Evolutionary conservation across 1,140 invertebrate genomes (phyloP).

Genomic region (Caenorhabditis elegans): DNA sequence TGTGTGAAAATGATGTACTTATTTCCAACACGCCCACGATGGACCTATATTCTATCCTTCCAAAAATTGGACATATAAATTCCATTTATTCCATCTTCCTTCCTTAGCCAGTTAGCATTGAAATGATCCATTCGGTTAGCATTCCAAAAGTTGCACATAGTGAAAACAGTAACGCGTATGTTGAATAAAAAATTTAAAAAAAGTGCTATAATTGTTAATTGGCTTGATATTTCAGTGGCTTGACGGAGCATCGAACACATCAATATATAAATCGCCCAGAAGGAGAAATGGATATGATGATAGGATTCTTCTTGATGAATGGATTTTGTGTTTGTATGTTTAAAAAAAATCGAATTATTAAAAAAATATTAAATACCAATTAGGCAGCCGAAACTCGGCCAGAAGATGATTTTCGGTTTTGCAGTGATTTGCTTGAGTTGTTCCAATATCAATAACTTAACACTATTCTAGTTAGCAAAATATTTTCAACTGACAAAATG

Average conservation of each 20-base stretch:
- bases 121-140: conserved; percentile 17
- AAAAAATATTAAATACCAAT: too few relatives aligned
- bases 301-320: conserved; percentile 58
- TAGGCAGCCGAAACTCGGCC: too few relatives aligned
- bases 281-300: conserved; percentile 58
- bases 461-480: too few relatives aligned
- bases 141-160: conserved; percentile 5
- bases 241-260: conserved; percentile 32
- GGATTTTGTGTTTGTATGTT: conserved; percentile 54
- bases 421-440: too few relatives aligned
- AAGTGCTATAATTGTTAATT: too few relatives aligned
- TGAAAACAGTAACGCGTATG: background rate
- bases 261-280: conserved; percentile 48
- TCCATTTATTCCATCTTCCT: background rate
- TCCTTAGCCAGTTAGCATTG: too few relatives aligned
- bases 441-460: too few relatives aligned
- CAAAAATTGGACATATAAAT: background rate
- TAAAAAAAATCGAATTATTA: background rate
- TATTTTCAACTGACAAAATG: too few relatives aligned
- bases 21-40: background rate
- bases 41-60: background rate
- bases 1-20: conserved; percentile 28
- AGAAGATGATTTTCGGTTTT: too few relatives aligned
- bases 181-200: background rate
- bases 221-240: conserved; percentile 24